Percentiles rank a stretch among this genome's conserved stretches.
Conservation (phyloP, 2,888 invertebrate species). For the Drosophila histrio region DNA sequence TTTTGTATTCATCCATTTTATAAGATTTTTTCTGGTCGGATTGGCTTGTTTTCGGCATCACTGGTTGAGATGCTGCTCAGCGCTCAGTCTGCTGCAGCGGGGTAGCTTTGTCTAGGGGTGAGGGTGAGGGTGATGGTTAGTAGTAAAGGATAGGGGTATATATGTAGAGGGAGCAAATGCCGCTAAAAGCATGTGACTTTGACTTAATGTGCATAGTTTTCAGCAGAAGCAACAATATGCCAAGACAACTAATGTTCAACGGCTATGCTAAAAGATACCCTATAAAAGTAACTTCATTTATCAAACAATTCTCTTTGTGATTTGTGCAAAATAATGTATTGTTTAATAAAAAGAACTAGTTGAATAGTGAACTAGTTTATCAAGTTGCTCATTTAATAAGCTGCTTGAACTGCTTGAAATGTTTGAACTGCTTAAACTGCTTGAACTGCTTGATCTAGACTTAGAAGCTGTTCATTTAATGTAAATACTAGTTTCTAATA, state of each 20-base stretch:
- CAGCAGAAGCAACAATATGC: conserved; percentile 15
- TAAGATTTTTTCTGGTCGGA: too few relatives aligned
- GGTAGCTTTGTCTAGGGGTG: neutral
- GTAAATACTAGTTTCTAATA: too few relatives aligned
- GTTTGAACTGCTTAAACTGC: too few relatives aligned
- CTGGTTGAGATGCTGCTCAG: conserved; percentile 24
- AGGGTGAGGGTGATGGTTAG: neutral
- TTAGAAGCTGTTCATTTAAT: too few relatives aligned
- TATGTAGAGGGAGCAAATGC: conserved; percentile 5
- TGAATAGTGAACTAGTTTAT: neutral
- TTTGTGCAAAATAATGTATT: neutral
- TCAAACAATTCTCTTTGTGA: neutral
- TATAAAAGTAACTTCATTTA: neutral
- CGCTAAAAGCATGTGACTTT: conserved; percentile 39
- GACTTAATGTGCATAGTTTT: conserved; percentile 41
- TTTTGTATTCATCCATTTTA: too few relatives aligned
- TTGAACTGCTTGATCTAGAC: too few relatives aligned
- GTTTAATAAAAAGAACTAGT: neutral
- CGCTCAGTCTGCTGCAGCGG: neutral
- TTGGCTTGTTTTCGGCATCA: too few relatives aligned
- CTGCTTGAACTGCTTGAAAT: too few relatives aligned
- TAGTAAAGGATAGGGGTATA: neutral
- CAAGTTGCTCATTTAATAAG: too few relatives aligned
- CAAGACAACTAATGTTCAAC: neutral
- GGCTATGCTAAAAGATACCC: neutral